These are phyloP conservation scores for Urocolius indicus DNA, from an alignment of 2,113 vertebrate genomes.

Conservation along the genomic window DNA sequence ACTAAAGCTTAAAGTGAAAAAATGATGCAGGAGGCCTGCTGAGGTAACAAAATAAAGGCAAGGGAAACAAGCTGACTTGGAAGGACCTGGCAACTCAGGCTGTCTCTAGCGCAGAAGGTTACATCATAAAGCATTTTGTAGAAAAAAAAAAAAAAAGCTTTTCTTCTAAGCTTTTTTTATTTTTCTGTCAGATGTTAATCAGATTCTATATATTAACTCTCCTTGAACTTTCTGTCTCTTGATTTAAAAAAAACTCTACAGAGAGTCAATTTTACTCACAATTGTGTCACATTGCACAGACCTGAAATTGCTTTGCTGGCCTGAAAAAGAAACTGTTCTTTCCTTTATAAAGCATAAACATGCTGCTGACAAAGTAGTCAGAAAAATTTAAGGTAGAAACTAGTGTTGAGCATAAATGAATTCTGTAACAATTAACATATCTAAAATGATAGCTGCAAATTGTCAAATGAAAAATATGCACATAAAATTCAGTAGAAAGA, in stretches of 20 bases:
- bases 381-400: background rate
- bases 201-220: background rate
- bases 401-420: background rate
- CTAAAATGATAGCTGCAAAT: background rate
- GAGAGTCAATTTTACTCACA: background rate
- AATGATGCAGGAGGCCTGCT: background rate
- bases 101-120: background rate
- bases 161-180: background rate
- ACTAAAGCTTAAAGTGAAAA: background rate
- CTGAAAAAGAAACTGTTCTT: background rate
- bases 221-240: background rate
- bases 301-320: background rate
- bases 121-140: background rate
- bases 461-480: background rate
- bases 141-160: background rate
- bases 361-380: background rate
- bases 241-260: background rate
- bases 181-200: background rate
- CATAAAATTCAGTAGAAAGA: background rate
- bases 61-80: background rate
- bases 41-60: background rate
- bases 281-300: background rate
- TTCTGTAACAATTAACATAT: background rate
- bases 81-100: background rate
- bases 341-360: background rate